Conservation (phyloP, 2,797 vertebrate species). For the Anisognathus igniventris region DNA sequence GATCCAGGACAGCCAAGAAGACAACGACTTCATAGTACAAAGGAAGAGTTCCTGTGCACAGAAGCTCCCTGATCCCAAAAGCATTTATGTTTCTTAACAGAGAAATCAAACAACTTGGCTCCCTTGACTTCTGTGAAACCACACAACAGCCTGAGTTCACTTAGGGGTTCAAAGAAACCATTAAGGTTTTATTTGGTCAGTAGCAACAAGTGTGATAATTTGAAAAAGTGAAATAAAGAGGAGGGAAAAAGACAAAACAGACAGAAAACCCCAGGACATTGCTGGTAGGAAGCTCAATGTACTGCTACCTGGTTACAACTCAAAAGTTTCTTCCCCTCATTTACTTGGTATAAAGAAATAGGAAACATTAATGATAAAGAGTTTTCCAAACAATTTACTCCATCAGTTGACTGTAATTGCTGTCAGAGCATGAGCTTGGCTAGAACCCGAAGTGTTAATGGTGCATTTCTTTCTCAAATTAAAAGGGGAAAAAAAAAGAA, state of each 20-base stretch:
- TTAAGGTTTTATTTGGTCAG: background rate
- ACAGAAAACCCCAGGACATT: background rate
- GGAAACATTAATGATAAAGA: slow-evolving; percentile 18
- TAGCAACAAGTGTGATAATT: slow-evolving; percentile 12
- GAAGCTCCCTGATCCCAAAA: background rate
- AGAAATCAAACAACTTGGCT: background rate
- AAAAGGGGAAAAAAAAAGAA: background rate
- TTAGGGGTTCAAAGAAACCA: background rate
- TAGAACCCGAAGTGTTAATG: slow-evolving; percentile 18
- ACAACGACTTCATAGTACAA: background rate
- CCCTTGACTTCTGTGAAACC: background rate
- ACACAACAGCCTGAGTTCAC: background rate
- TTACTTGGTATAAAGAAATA: background rate
- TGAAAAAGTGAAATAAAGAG: background rate
- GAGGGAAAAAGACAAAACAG: accelerated
- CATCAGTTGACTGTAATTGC: slow-evolving; percentile 18
- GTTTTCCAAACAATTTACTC: slow-evolving; percentile 41
- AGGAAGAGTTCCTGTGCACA: background rate
- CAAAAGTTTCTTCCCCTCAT: background rate
- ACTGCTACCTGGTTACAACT: background rate
- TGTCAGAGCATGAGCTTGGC: slow-evolving; percentile 25
- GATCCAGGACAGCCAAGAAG: background rate
- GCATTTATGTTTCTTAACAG: background rate
- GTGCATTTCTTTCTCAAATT: slow-evolving; percentile 31
- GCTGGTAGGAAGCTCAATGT: background rate